Conservation (phyloP, 2,888 invertebrate species). For the Papilio protenor region DNA sequence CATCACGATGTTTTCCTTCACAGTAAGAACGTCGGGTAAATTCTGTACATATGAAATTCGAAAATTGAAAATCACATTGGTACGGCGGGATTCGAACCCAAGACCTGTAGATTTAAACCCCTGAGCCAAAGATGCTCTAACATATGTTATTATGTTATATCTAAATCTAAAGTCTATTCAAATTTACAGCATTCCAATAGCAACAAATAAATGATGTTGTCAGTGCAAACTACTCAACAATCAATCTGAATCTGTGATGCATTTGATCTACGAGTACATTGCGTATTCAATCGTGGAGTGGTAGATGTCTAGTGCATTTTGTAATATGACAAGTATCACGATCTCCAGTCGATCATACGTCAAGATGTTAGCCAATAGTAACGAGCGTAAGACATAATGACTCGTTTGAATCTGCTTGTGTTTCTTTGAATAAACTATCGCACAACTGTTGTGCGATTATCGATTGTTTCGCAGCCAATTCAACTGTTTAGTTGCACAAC, state of each 20-base stretch:
- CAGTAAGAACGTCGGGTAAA: too few species aligned
- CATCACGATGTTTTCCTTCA: too few species aligned
- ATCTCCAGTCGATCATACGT: slow-evolving; percentile 30
- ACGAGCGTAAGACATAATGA: slow-evolving; percentile 27
- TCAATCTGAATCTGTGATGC: slow-evolving; percentile 29
- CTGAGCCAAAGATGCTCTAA: too few species aligned
- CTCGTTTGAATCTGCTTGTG: slow-evolving; percentile 15
- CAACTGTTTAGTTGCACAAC: too few species aligned
- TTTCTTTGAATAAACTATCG: background rate
- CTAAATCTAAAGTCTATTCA: background rate
- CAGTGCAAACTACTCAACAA: slow-evolving; percentile 21
- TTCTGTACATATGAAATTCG: too few species aligned
- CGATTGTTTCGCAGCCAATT: too few species aligned
- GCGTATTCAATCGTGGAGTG: slow-evolving; percentile 20
- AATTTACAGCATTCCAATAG: slow-evolving; percentile 13
- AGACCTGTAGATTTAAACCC: too few species aligned
- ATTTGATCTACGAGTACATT: slow-evolving; percentile 27
- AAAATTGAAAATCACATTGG: too few species aligned
- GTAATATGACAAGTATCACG: slow-evolving; percentile 34
- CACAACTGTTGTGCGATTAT: too few species aligned
- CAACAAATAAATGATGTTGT: slow-evolving; percentile 16
- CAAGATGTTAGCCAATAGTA: slow-evolving; percentile 25
- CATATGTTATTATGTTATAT: too few species aligned
- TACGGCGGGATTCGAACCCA: too few species aligned
- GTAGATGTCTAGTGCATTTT: slow-evolving; percentile 24